phyloP scores from a whole-genome alignment of 2,797 vertebrate genomes.

The Myotis planiceps region DNA sequence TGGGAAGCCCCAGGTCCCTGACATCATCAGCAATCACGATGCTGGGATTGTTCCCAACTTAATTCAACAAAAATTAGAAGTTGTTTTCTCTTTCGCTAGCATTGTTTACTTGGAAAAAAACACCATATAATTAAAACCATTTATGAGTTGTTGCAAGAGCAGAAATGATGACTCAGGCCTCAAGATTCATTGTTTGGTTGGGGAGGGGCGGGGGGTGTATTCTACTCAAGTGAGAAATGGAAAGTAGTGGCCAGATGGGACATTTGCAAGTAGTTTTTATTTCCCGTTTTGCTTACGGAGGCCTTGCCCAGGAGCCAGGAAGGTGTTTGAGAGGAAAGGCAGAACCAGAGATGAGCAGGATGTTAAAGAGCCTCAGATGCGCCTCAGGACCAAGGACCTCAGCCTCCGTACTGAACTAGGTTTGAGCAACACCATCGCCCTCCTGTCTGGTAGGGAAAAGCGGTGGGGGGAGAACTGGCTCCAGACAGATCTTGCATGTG shows the following conservation, averaged over 20 bases:
- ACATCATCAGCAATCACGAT: not conserved
- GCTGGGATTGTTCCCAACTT: not conserved
- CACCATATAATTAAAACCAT: constrained; percentile 57
- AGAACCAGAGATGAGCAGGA: not conserved
- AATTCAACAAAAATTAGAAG: not conserved
- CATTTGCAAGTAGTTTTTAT: constrained; percentile 59
- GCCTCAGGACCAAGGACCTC: not conserved
- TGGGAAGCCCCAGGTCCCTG: not conserved
- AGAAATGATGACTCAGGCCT: constrained; percentile 70
- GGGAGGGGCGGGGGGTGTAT: not conserved
- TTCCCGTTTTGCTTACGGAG: not conserved
- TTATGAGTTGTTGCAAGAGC: constrained; percentile 53
- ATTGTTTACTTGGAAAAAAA: constrained; percentile 56
- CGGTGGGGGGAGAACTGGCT: not conserved
- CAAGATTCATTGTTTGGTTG: constrained; percentile 5
- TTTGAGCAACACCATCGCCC: not conserved
- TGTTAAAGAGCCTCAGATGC: not conserved
- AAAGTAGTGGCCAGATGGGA: constrained; percentile 65
- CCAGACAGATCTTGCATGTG: not conserved
- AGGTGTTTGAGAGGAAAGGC: not conserved
- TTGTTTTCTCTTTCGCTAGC: constrained; percentile 42
- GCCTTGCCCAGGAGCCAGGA: not conserved
- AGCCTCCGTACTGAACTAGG: not conserved
- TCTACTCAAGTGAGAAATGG: constrained; percentile 79
- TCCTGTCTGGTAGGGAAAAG: not conserved